These are phyloP conservation scores for Formica exsecta DNA, from an alignment of 1,140 invertebrate genomes.

Conservation along the genomic window DNA sequence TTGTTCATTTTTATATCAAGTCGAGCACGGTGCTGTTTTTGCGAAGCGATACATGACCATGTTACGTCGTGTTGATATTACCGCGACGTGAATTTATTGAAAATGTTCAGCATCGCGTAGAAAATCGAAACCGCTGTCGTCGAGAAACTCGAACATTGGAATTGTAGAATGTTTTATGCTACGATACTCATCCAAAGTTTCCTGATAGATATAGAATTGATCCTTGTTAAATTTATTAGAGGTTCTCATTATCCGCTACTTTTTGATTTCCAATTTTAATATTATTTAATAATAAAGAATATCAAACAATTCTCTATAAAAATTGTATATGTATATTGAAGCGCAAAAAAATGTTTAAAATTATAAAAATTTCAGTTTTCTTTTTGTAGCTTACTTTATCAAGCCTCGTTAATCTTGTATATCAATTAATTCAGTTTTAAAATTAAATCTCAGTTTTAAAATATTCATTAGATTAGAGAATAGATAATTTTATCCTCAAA, in stretches of 20 bases:
- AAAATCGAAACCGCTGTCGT: background rate
- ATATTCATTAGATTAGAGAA: too few species aligned
- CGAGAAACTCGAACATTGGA: slow-evolving; percentile 14
- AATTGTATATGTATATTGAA: background rate
- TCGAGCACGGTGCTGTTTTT: slow-evolving; percentile 7
- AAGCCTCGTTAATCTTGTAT: background rate
- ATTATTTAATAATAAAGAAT: background rate
- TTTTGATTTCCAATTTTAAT: background rate
- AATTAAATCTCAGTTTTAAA: background rate
- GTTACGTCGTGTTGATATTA: background rate
- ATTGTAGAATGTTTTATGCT: background rate
- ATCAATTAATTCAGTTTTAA: background rate
- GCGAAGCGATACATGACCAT: background rate
- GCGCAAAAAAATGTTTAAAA: background rate
- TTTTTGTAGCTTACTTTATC: background rate
- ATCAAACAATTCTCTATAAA: background rate
- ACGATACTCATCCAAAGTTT: background rate
- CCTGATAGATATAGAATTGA: too few species aligned
- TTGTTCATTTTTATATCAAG: slow-evolving; percentile 26
- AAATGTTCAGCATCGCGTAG: slow-evolving; percentile 15
- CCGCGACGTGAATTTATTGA: slow-evolving; percentile 30
- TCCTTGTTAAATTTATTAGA: background rate
- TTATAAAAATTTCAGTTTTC: slow-evolving; percentile 5
- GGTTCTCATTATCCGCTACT: background rate
- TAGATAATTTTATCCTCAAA: background rate